phyloP scores from a whole-genome alignment of 2,888 invertebrate genomes.

The Leptinotarsa haldemani region DNA sequence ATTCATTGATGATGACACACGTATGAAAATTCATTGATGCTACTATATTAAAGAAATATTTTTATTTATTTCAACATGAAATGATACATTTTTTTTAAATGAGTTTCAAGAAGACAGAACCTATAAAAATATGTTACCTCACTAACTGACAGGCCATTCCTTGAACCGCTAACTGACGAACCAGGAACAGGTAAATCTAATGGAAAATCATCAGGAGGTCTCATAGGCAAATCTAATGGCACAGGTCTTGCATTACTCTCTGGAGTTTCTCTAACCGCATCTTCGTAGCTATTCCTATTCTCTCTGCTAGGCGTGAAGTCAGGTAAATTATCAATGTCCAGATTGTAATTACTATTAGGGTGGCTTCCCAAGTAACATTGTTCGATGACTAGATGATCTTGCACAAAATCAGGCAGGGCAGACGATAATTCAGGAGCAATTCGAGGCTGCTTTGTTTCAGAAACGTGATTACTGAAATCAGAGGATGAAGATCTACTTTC shows the following conservation, averaged over 20 bases:
- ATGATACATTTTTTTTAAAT: too few species aligned
- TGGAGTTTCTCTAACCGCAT: slow-evolving; percentile 2
- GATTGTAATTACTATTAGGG: slow-evolving; percentile 66
- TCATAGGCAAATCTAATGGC: slow-evolving; percentile 61
- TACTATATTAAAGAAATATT: too few species aligned
- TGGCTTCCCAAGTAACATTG: slow-evolving; percentile 70
- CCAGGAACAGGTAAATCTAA: slow-evolving; percentile 61
- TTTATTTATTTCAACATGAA: too few species aligned
- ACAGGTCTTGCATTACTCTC: slow-evolving; percentile 43
- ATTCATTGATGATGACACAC: too few species aligned
- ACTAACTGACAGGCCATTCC: slow-evolving; percentile 40
- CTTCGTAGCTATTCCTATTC: slow-evolving; percentile 37
- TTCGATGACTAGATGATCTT: slow-evolving; percentile 87
- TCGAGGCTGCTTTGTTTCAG: slow-evolving; percentile 55
- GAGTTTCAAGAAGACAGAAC: too few species aligned
- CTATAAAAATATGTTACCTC: slow-evolving; percentile 46
- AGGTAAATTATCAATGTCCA: slow-evolving; percentile 52
- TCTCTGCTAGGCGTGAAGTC: slow-evolving; percentile 44
- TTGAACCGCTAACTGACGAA: slow-evolving; percentile 45
- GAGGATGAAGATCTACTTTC: slow-evolving; percentile 61
- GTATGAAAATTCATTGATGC: too few species aligned
- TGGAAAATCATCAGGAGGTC: slow-evolving; percentile 61
- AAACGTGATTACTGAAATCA: slow-evolving; percentile 59
- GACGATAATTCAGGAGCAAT: slow-evolving; percentile 71
- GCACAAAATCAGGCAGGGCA: slow-evolving; percentile 87